Evolutionary conservation across 2,113 vertebrate genomes (phyloP), one percentile per base, ranked within the genome.

Genomic region (Myotis brandtii): DNA sequence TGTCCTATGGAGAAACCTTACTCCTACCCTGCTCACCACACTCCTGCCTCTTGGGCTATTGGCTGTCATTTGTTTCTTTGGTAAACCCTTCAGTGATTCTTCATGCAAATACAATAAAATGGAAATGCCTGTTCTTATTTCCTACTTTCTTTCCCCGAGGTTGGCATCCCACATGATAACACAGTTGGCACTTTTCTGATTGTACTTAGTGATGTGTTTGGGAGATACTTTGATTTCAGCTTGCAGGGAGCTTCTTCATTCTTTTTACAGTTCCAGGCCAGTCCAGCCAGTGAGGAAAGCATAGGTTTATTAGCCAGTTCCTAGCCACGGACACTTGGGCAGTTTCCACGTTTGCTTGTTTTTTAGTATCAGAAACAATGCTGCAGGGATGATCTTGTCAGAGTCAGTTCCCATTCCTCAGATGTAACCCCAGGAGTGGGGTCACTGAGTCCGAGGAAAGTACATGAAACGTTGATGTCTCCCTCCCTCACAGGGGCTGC

Each of bases 1-100:
- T 7, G 3, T 0, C 1, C 0, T 32, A 0, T 1, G 30, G 54
- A 64, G 64, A 18, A 54, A 32, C 16, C 30, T 14, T 25, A 10
- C 6, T 23, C 9, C 5, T 43, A 1, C 3, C 17, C 11, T 10
- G 8, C 50, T 43, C 8, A 1, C 1, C 2, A 2, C 0, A 0
- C 8, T 48, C 3, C 40, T 40, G 9, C 21, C 30, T 12, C 3
- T 2, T 27, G 1, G 14, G 25, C n/a, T 16, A 2, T 59, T 50
- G 69, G 32, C n/a, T 11, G 7, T 6, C 30, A 14, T 27, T 46
- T 1, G 0, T 75, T 70, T 76, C 50, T 67, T 75, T 50, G 3
- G 16, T n/a, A 11, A 17, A 32, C 2, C 12, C 37, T 54, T 56
- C 32, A 34, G 0, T 46, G 4, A 37, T 73, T 17, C 48, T 34